A percentile compares a stretch with the other conserved stretches of the same genome.
phyloP scores from a whole-genome alignment of 2,113 vertebrate species.

The Indri indri region DNA sequence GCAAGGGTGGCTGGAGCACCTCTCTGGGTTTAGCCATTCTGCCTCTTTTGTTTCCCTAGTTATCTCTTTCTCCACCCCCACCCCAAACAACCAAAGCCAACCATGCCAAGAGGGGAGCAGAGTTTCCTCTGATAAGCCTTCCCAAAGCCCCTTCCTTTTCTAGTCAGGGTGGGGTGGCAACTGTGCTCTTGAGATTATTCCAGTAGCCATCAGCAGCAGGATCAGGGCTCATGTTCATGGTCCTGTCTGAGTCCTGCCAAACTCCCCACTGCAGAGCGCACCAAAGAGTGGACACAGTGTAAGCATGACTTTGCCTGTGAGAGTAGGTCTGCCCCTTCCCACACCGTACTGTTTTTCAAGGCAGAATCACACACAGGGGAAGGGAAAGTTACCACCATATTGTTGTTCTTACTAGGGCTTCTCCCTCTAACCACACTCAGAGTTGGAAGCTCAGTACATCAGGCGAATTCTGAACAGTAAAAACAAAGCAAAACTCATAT shows the following conservation, averaged over 20 bases:
- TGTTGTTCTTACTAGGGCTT: background rate
- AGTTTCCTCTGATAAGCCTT: background rate
- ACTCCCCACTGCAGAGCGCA: background rate
- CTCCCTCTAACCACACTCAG: background rate
- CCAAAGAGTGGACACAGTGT: background rate
- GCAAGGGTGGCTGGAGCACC: background rate
- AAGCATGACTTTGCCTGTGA: background rate
- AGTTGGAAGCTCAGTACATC: background rate
- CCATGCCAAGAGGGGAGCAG: background rate
- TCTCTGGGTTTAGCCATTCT: background rate
- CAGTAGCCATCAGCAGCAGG: background rate
- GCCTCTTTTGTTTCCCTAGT: background rate
- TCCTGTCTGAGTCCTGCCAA: background rate
- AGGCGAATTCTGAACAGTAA: background rate
- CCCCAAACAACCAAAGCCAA: background rate
- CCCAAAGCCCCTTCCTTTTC: background rate
- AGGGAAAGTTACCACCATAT: background rate
- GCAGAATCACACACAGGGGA: background rate
- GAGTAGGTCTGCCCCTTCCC: background rate
- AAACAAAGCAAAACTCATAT: constrained; percentile 7
- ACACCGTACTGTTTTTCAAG: background rate
- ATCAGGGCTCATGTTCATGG: background rate
- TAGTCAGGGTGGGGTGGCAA: too few species aligned
- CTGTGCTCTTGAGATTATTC: background rate
- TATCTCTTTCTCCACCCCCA: background rate